Conservation (phyloP, 2,888 invertebrate species). For the Ptychoptera albimana region DNA sequence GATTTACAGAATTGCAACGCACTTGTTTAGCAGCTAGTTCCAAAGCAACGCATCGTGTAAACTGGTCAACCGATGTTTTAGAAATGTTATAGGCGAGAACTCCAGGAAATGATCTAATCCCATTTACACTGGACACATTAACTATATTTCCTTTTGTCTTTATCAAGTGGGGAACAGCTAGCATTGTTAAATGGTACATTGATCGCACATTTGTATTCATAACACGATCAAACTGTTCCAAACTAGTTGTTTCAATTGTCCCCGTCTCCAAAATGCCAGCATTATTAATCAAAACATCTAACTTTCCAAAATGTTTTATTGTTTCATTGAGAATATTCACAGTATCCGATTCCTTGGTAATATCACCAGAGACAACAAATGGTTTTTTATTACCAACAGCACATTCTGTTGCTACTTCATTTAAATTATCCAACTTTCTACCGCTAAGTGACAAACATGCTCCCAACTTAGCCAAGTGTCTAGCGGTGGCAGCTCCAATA, state of each 20-base stretch:
- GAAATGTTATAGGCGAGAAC: conserved; percentile 85
- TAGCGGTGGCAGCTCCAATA: conserved; percentile 54
- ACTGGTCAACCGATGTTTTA: conserved; percentile 87
- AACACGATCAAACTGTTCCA: conserved; percentile 77
- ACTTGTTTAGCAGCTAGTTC: conserved; percentile 71
- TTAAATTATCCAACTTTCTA: conserved; percentile 51
- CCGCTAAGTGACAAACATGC: conserved; percentile 47
- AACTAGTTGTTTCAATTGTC: conserved; percentile 64
- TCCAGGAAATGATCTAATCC: conserved; percentile 76
- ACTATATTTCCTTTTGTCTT: conserved; percentile 80
- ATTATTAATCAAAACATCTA: conserved; percentile 79
- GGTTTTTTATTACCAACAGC: conserved; percentile 30
- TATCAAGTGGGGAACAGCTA: conserved; percentile 74
- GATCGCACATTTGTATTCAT: conserved; percentile 83
- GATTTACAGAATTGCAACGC: conserved; percentile 82
- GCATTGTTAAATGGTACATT: conserved; percentile 65
- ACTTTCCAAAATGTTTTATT: conserved; percentile 52
- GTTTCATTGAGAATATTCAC: conserved; percentile 56
- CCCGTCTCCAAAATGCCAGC: conserved; percentile 76
- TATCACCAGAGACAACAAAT: conserved; percentile 48
- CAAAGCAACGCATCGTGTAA: conserved; percentile 82
- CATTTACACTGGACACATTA: conserved; percentile 90
- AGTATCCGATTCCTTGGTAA: conserved; percentile 57
- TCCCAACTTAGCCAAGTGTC: conserved; percentile 48
- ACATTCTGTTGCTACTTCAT: conserved; percentile 43